Base-by-base conservation (phyloP, 2,113 vertebrate genomes). In the Procavia capensis region DNA sequence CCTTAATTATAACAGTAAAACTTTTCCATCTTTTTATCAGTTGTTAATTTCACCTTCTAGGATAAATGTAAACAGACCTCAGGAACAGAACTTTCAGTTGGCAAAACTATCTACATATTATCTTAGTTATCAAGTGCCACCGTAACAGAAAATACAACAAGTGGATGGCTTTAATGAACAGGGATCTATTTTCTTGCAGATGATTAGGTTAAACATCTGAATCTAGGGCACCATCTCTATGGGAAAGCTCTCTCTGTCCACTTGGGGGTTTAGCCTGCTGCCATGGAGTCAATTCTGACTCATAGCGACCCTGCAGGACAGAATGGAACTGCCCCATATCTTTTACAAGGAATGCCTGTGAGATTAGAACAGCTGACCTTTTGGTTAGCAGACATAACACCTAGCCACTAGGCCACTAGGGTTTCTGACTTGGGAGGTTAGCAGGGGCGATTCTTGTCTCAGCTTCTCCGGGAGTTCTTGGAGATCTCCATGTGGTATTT, bases 61-160 rank as follows among this genome's bases (percentile, higher is more conserved):
- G 59, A 80, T 87, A 96, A 68, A n/a, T 87, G 61, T 93, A 84
- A 86, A 86, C n/a, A 76, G 68, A 64, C 9, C n/a, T 86, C 36
- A 63, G 14, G 59, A 94, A 91, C 6, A 96, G 36, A 88, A 89
- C 0, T 8, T 68, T 80, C 59, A 16, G 10, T 14, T 88, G 72
- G n/a, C 64, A 70, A 93, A 82, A n/a, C 43, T 50, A 85, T 17
- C 75, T 17, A 45, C 14, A 41, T 7, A 68, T 68, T n/a, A 68
- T 36, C 34, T 68, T n/a, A 36, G 66, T 36, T 68, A 59, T 22
- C 57, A 19, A 36, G n/a, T 68, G 17, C 16, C 34, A 6, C 66
- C 36, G 66, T n/a, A 36, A n/a, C 31, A 68, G 34, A n/a, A 68
- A 19, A n/a, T 29, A 68, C 34, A 34, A n/a, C 66, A 68, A 68